Conservation (phyloP, 2,888 invertebrate genomes). For the Pelosia muscerda region DNA sequence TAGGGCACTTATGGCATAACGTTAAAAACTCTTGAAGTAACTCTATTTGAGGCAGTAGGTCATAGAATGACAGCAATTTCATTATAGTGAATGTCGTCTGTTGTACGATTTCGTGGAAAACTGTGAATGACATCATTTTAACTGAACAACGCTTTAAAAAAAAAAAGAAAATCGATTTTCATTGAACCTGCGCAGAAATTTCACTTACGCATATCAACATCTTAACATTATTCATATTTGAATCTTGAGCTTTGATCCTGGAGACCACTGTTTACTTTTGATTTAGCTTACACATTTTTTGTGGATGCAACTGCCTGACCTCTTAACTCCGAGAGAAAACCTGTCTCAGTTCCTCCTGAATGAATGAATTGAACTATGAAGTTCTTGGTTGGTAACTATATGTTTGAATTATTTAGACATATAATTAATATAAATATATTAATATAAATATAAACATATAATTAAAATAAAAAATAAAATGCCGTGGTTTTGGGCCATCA, state of each 20-base stretch:
- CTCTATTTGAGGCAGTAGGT: constrained; percentile 40
- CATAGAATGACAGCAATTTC: constrained; percentile 13
- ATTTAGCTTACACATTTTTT: neutral
- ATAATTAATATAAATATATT: too few relatives aligned
- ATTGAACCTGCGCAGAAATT: too few relatives aligned
- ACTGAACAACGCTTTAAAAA: neutral
- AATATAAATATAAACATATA: too few relatives aligned
- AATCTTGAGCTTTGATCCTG: too few relatives aligned
- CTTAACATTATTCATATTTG: neutral
- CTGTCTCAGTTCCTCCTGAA: neutral
- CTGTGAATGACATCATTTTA: constrained; percentile 10
- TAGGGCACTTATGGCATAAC: constrained; percentile 29
- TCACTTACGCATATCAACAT: too few relatives aligned
- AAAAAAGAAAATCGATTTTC: neutral
- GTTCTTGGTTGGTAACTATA: neutral
- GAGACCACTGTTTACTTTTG: too few relatives aligned
- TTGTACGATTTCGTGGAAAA: constrained; percentile 15
- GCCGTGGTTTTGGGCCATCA: too few relatives aligned
- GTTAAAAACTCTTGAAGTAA: constrained; percentile 28
- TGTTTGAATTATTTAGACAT: too few relatives aligned
- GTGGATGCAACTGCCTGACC: neutral
- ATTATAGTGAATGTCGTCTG: constrained; percentile 12
- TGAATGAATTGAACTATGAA: neutral
- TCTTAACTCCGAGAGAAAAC: neutral
- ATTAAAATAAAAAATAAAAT: too few relatives aligned